Base-by-base conservation (phyloP, 1,140 invertebrate species). In the Sycobia sp. region DNA sequence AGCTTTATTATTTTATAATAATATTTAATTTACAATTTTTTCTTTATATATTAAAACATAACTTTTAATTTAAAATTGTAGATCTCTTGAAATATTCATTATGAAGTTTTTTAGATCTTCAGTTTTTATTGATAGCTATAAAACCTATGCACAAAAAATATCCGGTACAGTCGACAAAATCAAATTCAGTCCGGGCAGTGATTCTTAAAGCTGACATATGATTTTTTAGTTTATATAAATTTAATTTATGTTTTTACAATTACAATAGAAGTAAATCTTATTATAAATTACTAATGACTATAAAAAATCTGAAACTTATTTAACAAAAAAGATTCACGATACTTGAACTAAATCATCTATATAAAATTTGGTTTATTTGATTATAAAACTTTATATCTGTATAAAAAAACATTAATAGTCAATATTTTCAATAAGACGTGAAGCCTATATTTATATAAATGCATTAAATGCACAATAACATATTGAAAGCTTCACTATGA, bases 1-100 rank as follows among this genome's bases (percentile, higher is more conserved):
- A 34, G n/a, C 22, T 20, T 13, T 27, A 20, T 54, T 38, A 46
- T 55, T 53, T 29, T 36, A 36, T 29, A 27, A 38, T 32, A n/a
- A 41, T 49, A 32, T 62, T 62, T 62, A 62, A 56, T 56, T 62
- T 62, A 62, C 44, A 62, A 49, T 49, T 56, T 62, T 61, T 53
- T 53, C 46, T 43, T 61, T 38, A 62, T 53, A 62, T 43, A 62
- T 44, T 44, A 34, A 34, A 46, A 29, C 3, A 51, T 56, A 60
- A 49, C 14, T 38, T 36, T 49, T 38, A 27, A 32, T 56, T 56
- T 20, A 47, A 25, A 58, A 38, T 36, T 10, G 14, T 47, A 46
- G 22, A 41, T 60, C n/a, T 60, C 20, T 23, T 41, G 25, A 44
- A 53, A 38, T 38, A 54, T n/a, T n/a, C 23, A 20, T 53, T 44